Base-by-base conservation (phyloP, 2,113 vertebrate genomes). In the Pseudorectes ferrugineus region DNA sequence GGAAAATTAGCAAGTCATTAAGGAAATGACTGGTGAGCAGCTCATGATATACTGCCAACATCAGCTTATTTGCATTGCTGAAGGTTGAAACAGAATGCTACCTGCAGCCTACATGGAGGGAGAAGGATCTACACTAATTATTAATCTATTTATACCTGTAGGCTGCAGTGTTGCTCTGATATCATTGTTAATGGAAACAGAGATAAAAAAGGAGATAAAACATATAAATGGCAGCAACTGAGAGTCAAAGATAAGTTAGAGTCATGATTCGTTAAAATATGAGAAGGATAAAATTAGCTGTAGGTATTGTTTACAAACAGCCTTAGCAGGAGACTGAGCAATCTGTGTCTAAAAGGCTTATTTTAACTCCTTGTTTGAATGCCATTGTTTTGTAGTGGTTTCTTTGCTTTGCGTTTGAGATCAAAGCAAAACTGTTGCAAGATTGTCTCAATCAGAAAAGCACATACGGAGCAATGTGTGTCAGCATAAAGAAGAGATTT, bases 1-100 rank as follows among this genome's bases (percentile, higher is more conserved):
- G 91, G 96, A 97, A 97, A 97, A 97, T 97, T 97, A 98, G 96
- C 97, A 97, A 97, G 96, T 97, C 97, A 97, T 97, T 97, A 97
- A 97, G 96, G 97, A 98, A 97, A 96, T 62, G 55, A 73, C 96
- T 97, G 92, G 86, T 88, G 95, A 97, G 95, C 81, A 93, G 76
- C 87, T 92, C 79, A 6, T 81, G 97, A 96, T 96, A 93, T 93
- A 88, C 45, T 88, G 96, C 97, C 96, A 97, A 96, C 55, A 76
- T 92, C 63, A 89, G 95, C 97, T 97, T 91, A 95, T 97, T 97
- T 97, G 95, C 85, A 94, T 93, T 95, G 96, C 83, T 74, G 72
- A 95, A 92, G 75, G 61, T n/a, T 92, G 97, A 97, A 97, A 97
- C 26, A 87, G 59, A 83, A 98, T 97, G 96, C 78, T 94, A 97